Percentiles rank a stretch among this genome's conserved stretches.
phyloP scores from a whole-genome alignment of 2,113 vertebrate species.

The Burhinus oedicnemus region DNA sequence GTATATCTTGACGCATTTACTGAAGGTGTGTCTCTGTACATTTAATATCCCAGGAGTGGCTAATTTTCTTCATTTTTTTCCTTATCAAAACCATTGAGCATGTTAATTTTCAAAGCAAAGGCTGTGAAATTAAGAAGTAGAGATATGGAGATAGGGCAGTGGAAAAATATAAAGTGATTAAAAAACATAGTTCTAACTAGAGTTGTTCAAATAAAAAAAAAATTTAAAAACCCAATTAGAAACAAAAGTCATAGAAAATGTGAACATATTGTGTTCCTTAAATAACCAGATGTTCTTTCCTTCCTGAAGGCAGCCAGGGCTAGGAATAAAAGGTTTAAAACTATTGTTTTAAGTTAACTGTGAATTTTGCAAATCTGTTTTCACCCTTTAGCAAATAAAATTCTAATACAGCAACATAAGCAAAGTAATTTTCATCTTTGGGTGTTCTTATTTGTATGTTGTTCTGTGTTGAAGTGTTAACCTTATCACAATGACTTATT shows the following conservation, averaged over 20 bases:
- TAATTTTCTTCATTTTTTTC: conserved; percentile 25
- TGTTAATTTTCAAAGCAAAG: conserved; percentile 70
- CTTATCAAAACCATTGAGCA: conserved; percentile 47
- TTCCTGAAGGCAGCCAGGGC: conserved; percentile 86
- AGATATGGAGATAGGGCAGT: conserved; percentile 59
- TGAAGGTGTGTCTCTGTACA: not conserved
- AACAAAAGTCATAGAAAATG: conserved; percentile 90
- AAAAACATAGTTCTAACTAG: conserved; percentile 79
- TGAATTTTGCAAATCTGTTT: conserved; percentile 85
- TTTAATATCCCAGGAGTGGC: conserved; percentile 2
- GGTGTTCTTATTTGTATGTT: conserved; percentile 67
- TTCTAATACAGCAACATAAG: conserved; percentile 83
- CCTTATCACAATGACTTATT: conserved; percentile 79
- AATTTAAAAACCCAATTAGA: conserved; percentile 85
- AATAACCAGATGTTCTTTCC: conserved; percentile 87
- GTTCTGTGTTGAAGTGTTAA: conserved; percentile 67
- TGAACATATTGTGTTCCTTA: conserved; percentile 89
- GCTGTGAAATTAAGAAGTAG: conserved; percentile 56
- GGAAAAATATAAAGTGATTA: conserved; percentile 81
- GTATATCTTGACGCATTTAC: not conserved
- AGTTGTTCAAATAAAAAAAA: conserved; percentile 79
- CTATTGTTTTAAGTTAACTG: conserved; percentile 89
- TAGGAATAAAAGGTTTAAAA: conserved; percentile 84
- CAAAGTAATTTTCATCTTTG: conserved; percentile 81
- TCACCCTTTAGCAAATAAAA: conserved; percentile 86